Base-by-base conservation (phyloP, 2,113 vertebrate genomes). In the Atlantisia rogersi region DNA sequence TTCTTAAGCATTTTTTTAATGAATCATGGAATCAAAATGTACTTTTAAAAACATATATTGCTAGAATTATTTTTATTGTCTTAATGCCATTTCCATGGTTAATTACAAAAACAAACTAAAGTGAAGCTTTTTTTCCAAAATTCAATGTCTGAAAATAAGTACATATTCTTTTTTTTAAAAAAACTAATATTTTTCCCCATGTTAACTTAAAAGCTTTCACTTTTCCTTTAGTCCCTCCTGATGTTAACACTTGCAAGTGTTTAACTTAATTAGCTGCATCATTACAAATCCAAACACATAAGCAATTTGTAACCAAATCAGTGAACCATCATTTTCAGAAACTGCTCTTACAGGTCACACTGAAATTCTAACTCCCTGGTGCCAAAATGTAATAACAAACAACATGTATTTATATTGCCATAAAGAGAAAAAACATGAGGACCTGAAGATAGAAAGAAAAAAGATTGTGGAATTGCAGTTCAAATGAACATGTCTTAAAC, bases 171-270 rank as follows among this genome's bases (percentile, higher is more conserved):
- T 35, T 35, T 70, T 17, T 42, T 44, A 64, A 2, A 62, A 59
- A 87, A 91, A 64, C 48, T 5, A 21, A 22, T 48, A 22, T 31
- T 88, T 86, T 86, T 69, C 15, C 10, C 86, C 8, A 28, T 29
- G 3, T 24, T 56, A 81, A 26, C 3, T 24, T n/a, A 52, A 70
- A 63, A 60, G 1, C 0, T 71, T 91, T 28, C 1, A 1, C 1
- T 87, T 3, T 53, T 75, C 10, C 78, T 81, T 91, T 18, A 3
- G 26, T 55, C 12, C 12, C 10, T 68, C 4, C 8, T 68, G 12
- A 52, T 79, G 29, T 20, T 60, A 62, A 58, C 20, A 67, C 6
- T 50, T 67, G 24, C 1, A 63, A 64, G 4, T n/a, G 1, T 42
- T 83, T 67, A 50, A 48, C 9, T n/a, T 87, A 32, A 64, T 29